Evolutionary conservation across 2,113 vertebrate species (phyloP).

Genomic region (Nerophis ophidion): DNA sequence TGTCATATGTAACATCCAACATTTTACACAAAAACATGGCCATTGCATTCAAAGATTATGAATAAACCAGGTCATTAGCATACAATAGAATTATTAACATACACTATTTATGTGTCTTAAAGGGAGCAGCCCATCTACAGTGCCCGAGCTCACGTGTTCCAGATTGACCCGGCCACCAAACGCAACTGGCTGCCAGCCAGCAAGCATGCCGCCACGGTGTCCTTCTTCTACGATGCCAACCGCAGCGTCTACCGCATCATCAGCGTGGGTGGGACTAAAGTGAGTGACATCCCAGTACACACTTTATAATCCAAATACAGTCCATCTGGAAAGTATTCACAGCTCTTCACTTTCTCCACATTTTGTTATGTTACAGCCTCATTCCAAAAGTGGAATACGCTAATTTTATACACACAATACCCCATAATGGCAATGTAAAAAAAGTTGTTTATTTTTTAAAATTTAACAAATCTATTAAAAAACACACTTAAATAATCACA

Average conservation of each 20-base stretch:
- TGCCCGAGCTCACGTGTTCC: conserved; percentile 92
- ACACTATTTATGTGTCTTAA: conserved; percentile 10
- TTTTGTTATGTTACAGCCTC: no score
- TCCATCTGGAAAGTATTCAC: background rate
- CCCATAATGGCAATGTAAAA: no score
- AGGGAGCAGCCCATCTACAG: conserved; percentile 98
- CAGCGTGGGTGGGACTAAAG: conserved; percentile 94
- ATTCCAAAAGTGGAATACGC: no score
- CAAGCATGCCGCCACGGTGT: conserved; percentile 88
- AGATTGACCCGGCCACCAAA: conserved; percentile 93
- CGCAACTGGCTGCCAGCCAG: conserved; percentile 93
- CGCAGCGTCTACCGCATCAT: conserved; percentile 92
- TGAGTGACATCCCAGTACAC: conserved; percentile 39
- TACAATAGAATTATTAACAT: background rate
- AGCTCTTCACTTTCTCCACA: no score
- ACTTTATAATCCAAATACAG: no score
- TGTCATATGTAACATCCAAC: no score
- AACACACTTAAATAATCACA: no score
- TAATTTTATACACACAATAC: no score
- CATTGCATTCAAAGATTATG: background rate
- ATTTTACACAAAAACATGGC: background rate
- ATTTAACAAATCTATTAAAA: no score
- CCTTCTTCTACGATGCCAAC: conserved; percentile 79
- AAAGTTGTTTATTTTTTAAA: no score
- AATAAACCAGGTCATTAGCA: background rate